Base-by-base conservation (phyloP, 2,113 vertebrate genomes). In the Protobothrops flavoviridis region DNA sequence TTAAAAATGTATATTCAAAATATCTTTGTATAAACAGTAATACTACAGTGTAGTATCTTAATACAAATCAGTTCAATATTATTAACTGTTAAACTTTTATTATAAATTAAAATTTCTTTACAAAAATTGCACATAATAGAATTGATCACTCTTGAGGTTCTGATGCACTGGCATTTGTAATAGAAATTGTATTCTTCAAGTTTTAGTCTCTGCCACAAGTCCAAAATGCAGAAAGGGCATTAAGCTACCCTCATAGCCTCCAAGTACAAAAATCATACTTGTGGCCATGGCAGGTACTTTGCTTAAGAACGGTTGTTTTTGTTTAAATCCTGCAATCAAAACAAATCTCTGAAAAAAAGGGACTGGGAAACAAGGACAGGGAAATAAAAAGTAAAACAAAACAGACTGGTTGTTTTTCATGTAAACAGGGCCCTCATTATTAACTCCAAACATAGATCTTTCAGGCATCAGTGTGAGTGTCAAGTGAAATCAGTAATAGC, bases 111-210 rank as follows among this genome's bases (percentile, higher is more conserved):
- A 98, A 97, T 97, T 97, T 98, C 98, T 98, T 98, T 97, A 98
- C 97, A 98, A 98, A 98, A 98, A 99, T 99, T 99, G 98, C 98
- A 99, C 98, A 98, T 98, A 97, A 95, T 97, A 97, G 90, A 97
- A 97, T 97, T 98, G 97, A 98, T 97, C 98, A 98, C 98, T 98
- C 98, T 98, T 90, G 97, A 98, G 96, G 97, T 97, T 98, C 97
- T 97, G 97, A 98, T 98, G 98, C 97, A 97, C 98, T 98, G 97
- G 98, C 97, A 98, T 98, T 97, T 97, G 97, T 96, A 97, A 98
- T 97, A 96, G 97, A 97, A 98, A 98, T 97, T 98, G 98, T 98
- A 96, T 97, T 98, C 97, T 98, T 98, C 98, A 98, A 98, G 97
- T 97, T 96, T 97, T 97, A 98, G 98, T 99, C 98, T 98, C 98